Evolutionary conservation across 2,113 vertebrate species (phyloP), one percentile per base, ranked within the genome.

Genomic region (Gavia stellata): DNA sequence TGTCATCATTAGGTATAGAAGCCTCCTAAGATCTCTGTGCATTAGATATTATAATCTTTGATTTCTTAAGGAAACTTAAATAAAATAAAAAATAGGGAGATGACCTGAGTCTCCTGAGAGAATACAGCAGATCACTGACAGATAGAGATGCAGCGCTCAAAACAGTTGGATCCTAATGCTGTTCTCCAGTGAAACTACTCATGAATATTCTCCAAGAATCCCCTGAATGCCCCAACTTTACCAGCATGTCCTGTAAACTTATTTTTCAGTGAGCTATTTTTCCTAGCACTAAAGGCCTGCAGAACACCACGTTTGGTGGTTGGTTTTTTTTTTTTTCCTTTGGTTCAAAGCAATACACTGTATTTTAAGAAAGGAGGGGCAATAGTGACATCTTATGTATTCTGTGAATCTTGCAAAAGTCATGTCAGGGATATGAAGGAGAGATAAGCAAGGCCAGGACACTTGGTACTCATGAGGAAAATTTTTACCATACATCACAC

Each of bases 321-420:
- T 47, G 13, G 11, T 15, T 24, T 45, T 7, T 8, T n/a, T 53
- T 34, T 18, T 10, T 49, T 33, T 3, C 0, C 17, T 65, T 74
- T 63, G 9, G 1, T 1, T 67, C 6, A 53, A 91, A 77, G 7
- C 1, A 38, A 24, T 18, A 20, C 6, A 9, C 1, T 40, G 3
- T 5, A 15, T 89, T 87, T 81, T 73, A 62, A 81, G 52, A 71
- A 85, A 87, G 17, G 2, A 77, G 23, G 14, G 23, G 1, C 5
- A 56, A 44, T 7, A 81, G 19, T 83, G 55, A 53, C 49, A 53
- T 58, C n/a, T 83, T 81, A 29, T 10, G 10, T 12, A 42, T 67
- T 79, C 36, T 56, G 9, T 65, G 66, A 56, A 34, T 34, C 34
- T 78, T 79, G 18, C 9, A 66, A 50, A 83, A 36, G 9, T 73